Evolutionary conservation across 2,797 vertebrate species (phyloP).

Genomic region (Tragelaphus eurycerus): DNA sequence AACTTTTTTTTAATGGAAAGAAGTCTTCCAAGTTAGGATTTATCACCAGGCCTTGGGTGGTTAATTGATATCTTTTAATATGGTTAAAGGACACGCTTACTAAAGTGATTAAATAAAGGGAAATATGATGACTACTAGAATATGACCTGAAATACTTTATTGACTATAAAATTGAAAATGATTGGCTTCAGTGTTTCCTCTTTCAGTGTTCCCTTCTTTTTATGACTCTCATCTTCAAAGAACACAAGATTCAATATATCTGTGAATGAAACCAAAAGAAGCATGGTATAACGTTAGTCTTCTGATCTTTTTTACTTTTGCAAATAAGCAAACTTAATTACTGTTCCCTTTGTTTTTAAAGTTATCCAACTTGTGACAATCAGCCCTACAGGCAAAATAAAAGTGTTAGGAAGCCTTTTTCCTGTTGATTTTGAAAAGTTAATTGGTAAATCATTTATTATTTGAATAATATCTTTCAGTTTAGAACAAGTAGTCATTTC

Average conservation of each 20-base stretch:
- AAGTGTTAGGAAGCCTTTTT: neutral
- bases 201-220: neutral
- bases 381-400: neutral
- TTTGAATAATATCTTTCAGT: slow-evolving; percentile 48
- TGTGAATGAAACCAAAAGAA: neutral
- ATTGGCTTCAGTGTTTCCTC: neutral
- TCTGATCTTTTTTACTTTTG: neutral
- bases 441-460: neutral
- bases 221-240: neutral
- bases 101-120: neutral
- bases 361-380: neutral
- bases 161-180: neutral
- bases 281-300: neutral
- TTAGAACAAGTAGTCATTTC: slow-evolving; percentile 62
- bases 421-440: slow-evolving; percentile 9
- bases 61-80: neutral
- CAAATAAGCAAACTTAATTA: neutral
- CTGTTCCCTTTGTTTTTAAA: neutral
- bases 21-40: neutral
- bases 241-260: neutral
- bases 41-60: neutral
- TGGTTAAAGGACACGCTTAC: neutral
- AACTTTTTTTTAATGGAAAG: neutral
- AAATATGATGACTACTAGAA: neutral
- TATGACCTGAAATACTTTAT: neutral